Evolutionary conservation across 2,888 invertebrate species (phyloP).

Genomic region (Xestia xanthographa): DNA sequence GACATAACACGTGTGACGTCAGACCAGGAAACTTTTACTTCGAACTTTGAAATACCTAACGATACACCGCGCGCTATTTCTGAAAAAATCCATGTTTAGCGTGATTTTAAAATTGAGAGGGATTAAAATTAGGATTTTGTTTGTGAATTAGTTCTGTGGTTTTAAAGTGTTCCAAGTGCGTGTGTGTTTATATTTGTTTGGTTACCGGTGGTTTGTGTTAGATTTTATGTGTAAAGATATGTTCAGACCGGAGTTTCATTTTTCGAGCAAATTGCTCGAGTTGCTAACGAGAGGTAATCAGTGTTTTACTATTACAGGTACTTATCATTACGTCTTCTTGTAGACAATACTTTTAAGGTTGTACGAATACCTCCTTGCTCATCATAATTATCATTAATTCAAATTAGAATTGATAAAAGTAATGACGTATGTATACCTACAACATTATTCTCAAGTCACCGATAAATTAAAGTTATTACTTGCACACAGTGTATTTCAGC

Average conservation of each 20-base stretch:
- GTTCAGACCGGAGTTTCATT: constrained; percentile 86
- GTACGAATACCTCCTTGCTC: too few relatives aligned
- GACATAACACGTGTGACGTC: constrained; percentile 68
- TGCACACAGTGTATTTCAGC: not conserved
- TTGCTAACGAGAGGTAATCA: constrained; percentile 85
- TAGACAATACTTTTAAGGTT: not conserved
- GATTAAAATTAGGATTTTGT: not conserved
- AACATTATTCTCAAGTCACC: too few relatives aligned
- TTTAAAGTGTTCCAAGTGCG: not conserved
- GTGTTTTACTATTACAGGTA: not conserved
- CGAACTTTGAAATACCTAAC: constrained; percentile 16
- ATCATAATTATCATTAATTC: too few relatives aligned
- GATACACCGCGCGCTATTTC: not conserved
- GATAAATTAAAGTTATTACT: not conserved
- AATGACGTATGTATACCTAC: too few relatives aligned
- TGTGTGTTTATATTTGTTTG: constrained; percentile 16
- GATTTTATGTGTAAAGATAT: constrained; percentile 76
- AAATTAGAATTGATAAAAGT: too few relatives aligned
- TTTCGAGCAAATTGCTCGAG: constrained; percentile 86
- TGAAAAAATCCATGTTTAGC: not conserved
- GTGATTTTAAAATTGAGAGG: not conserved
- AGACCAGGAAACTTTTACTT: constrained; percentile 21
- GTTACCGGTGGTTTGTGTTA: constrained; percentile 16
- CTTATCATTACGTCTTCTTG: not conserved
- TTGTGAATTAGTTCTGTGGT: not conserved